phyloP scores from a whole-genome alignment of 1,140 invertebrate genomes.

The Triops longicaudatus region DNA sequence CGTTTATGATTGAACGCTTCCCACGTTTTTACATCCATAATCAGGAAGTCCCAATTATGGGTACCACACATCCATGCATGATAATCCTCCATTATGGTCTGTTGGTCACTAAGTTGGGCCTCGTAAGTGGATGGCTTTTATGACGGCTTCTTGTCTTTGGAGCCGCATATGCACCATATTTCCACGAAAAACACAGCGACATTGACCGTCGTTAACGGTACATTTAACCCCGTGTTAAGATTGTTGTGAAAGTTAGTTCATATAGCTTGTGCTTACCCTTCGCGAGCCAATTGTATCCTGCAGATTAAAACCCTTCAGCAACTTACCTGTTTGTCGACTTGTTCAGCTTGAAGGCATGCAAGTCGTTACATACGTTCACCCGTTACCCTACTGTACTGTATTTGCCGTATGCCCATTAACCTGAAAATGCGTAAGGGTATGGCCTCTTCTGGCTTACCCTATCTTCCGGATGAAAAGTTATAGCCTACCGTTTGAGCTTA shows the following conservation, averaged over 20 bases:
- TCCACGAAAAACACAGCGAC: background rate
- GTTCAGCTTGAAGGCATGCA: background rate
- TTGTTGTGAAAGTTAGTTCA: no score
- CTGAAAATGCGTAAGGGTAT: background rate
- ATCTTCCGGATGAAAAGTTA: background rate
- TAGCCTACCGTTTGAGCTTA: background rate
- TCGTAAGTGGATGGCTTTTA: background rate
- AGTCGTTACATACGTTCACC: background rate
- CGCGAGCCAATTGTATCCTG: no score
- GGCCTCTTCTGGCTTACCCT: background rate
- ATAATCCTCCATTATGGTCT: background rate
- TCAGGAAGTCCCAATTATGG: background rate
- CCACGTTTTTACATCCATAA: background rate
- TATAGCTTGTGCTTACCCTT: no score
- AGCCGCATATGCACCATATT: background rate
- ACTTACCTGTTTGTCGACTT: no score
- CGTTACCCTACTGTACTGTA: background rate
- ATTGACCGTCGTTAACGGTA: slow-evolving; percentile 3
- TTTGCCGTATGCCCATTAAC: background rate
- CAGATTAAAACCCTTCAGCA: no score
- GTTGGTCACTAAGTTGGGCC: background rate
- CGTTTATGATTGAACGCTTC: background rate
- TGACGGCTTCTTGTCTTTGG: background rate
- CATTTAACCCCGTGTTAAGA: background rate
- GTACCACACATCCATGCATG: background rate